Evolutionary conservation across 1,140 invertebrate genomes (phyloP).

Genomic region (Tetranychus urticae): DNA sequence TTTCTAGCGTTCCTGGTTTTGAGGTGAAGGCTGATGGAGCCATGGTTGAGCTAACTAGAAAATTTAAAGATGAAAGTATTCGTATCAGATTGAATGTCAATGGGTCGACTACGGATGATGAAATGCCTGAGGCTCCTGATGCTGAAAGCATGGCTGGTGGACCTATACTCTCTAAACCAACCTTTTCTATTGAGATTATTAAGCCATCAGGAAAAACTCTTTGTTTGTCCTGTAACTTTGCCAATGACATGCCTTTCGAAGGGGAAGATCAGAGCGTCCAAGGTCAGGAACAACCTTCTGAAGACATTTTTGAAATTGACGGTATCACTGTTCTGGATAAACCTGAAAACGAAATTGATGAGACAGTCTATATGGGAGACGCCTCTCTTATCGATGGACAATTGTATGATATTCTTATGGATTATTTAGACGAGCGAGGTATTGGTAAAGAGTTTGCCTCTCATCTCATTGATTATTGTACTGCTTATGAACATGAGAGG

Average conservation of each 20-base stretch:
- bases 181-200: slow-evolving; percentile 55
- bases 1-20: slow-evolving; percentile 38
- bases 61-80: slow-evolving; percentile 50
- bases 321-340: slow-evolving; percentile 38
- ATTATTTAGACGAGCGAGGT: slow-evolving; percentile 73
- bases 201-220: slow-evolving; percentile 25
- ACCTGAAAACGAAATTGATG: slow-evolving; percentile 47
- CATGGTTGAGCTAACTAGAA: slow-evolving; percentile 47
- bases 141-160: neutral
- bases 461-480: slow-evolving; percentile 58
- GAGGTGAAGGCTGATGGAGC: slow-evolving; percentile 43
- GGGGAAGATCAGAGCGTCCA: slow-evolving; percentile 36
- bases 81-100: slow-evolving; percentile 61
- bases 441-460: slow-evolving; percentile 71
- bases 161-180: slow-evolving; percentile 31
- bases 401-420: slow-evolving; percentile 77
- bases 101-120: slow-evolving; percentile 62
- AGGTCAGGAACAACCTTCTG: slow-evolving; percentile 24
- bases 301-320: slow-evolving; percentile 48
- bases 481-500: slow-evolving; percentile 61
- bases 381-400: slow-evolving; percentile 72
- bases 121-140: slow-evolving; percentile 28
- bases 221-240: slow-evolving; percentile 54
- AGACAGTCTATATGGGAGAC: slow-evolving; percentile 57
- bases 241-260: slow-evolving; percentile 23